Percentiles rank a stretch among this genome's conserved stretches.
These are phyloP conservation scores for Pandemis heparana DNA, from an alignment of 2,888 invertebrate species.

Conservation along the genomic window DNA sequence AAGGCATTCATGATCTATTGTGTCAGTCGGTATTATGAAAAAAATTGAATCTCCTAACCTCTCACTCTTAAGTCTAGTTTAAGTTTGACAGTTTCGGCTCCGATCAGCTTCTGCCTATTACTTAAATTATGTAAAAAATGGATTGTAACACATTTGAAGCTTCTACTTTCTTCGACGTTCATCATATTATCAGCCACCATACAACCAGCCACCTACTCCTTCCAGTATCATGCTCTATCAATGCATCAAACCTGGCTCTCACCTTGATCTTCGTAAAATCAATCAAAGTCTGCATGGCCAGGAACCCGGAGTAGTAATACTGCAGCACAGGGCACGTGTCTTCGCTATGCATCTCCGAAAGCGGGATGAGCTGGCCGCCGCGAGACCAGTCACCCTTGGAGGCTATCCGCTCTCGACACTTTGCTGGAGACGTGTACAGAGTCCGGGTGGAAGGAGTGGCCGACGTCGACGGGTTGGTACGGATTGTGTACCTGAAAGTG, in stretches of 20 bases:
- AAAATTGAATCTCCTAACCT: too few relatives aligned
- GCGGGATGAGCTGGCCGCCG: conserved; percentile 74
- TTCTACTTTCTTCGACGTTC: too few relatives aligned
- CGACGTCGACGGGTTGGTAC: conserved; percentile 89
- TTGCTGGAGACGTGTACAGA: conserved; percentile 88
- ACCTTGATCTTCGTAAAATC: conserved; percentile 91
- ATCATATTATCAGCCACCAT: not conserved
- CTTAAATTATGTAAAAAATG: too few relatives aligned
- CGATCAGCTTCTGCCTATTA: too few relatives aligned
- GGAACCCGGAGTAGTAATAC: conserved; percentile 91
- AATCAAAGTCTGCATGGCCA: conserved; percentile 89
- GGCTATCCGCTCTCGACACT: conserved; percentile 87
- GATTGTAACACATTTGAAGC: too few relatives aligned
- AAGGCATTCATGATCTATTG: too few relatives aligned
- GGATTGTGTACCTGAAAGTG: conserved; percentile 87
- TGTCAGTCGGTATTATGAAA: too few relatives aligned
- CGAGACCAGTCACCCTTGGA: conserved; percentile 82
- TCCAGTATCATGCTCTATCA: not conserved
- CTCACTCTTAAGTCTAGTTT: too few relatives aligned
- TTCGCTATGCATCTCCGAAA: conserved; percentile 88
- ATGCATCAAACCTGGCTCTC: conserved; percentile 43
- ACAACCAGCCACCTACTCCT: not conserved
- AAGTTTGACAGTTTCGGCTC: too few relatives aligned
- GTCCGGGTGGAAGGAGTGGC: conserved; percentile 88
- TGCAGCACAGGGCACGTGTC: conserved; percentile 90